These are phyloP conservation scores for Diabrotica balteata DNA, from an alignment of 2,888 invertebrate genomes.

Conservation along the genomic window DNA sequence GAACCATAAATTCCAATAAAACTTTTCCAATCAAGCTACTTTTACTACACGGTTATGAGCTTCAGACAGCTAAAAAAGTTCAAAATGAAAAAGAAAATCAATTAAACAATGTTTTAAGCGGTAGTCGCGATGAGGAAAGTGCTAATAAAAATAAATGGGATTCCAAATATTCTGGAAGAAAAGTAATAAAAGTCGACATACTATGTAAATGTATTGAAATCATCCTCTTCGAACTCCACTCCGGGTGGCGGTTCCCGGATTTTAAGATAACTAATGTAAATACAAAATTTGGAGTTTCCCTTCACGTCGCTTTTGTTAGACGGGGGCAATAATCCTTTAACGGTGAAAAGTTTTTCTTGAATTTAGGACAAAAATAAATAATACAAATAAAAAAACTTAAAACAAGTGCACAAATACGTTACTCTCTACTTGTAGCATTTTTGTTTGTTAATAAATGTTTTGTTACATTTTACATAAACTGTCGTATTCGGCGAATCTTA, in stretches of 20 bases:
- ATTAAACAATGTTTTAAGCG: slow-evolving; percentile 40
- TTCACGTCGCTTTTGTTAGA: slow-evolving; percentile 30
- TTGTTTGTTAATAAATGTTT: too few species aligned
- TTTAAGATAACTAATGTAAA: slow-evolving; percentile 55
- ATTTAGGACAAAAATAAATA: too few species aligned
- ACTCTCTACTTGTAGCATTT: too few species aligned
- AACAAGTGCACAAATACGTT: too few species aligned
- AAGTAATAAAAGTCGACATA: slow-evolving; percentile 46
- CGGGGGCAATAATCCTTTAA: slow-evolving; percentile 34
- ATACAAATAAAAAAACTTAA: too few species aligned
- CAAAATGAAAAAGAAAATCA: slow-evolving; percentile 35
- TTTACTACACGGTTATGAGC: too few species aligned
- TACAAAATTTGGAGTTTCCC: slow-evolving; percentile 50
- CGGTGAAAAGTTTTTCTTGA: too few species aligned
- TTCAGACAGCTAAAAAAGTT: not conserved
- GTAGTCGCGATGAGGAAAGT: slow-evolving; percentile 30
- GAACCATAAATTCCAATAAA: too few species aligned
- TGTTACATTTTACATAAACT: too few species aligned
- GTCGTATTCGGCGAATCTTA: too few species aligned
- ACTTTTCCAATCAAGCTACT: too few species aligned
- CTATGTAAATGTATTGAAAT: slow-evolving; percentile 55
- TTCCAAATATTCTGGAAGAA: slow-evolving; percentile 42
- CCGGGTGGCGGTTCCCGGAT: slow-evolving; percentile 38
- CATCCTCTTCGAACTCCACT: slow-evolving; percentile 40
- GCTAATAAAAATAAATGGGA: slow-evolving; percentile 45